These are phyloP conservation scores for Lipotes vexillifer DNA, from an alignment of 2,113 vertebrate species.

Conservation along the genomic window DNA sequence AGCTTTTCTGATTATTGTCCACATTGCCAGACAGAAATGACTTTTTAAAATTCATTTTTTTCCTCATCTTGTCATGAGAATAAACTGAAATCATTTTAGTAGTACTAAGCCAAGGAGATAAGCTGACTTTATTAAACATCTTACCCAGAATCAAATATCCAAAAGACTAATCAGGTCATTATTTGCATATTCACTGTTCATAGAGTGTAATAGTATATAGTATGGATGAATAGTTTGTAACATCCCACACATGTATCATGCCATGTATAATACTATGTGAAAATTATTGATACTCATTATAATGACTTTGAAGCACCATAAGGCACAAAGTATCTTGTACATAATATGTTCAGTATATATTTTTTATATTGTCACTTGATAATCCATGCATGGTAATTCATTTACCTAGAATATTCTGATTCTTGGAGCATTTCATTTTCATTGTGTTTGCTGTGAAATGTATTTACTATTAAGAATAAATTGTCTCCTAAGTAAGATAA, in stretches of 20 bases:
- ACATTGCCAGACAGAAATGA: background rate
- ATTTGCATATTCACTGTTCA: background rate
- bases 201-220: background rate
- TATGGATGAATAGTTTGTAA: background rate
- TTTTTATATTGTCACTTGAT: background rate
- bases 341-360: background rate
- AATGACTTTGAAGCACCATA: background rate
- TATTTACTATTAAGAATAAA: background rate
- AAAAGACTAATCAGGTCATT: background rate
- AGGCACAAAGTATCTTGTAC: background rate
- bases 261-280: background rate
- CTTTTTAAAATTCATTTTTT: background rate
- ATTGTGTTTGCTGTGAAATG: background rate
- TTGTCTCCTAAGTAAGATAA: background rate
- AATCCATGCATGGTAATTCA: background rate
- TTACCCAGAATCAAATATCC: background rate
- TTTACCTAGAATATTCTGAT: conserved; percentile 1
- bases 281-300: background rate
- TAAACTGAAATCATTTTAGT: background rate
- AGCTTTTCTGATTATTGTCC: background rate
- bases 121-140: background rate
- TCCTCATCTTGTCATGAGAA: background rate
- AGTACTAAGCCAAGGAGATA: background rate
- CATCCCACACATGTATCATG: background rate
- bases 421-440: background rate